phyloP scores from a whole-genome alignment of 2,888 invertebrate genomes.

The Conomelus anceps region DNA sequence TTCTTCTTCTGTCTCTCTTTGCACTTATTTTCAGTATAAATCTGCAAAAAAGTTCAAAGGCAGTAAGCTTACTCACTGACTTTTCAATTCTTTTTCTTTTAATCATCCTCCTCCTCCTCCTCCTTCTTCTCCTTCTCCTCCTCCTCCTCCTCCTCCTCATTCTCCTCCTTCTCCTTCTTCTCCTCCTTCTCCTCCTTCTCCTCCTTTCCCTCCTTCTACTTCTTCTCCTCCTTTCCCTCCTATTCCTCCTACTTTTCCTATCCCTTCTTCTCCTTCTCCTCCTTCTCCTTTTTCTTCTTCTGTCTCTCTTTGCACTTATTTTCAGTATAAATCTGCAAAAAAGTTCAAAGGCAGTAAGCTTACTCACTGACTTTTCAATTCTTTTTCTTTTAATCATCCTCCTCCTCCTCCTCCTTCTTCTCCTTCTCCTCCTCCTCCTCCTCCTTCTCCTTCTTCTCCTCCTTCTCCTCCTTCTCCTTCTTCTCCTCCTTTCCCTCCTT shows the following conservation, averaged over 20 bases:
- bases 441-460: neutral
- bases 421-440: neutral
- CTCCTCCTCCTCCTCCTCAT: neutral
- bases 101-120: neutral
- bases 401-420: neutral
- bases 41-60: too few species aligned
- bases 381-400: neutral
- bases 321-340: too few species aligned
- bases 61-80: too few species aligned
- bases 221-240: neutral
- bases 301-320: neutral
- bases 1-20: neutral
- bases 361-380: too few species aligned
- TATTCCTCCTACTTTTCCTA: neutral
- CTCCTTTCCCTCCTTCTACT: too few species aligned
- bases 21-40: too few species aligned
- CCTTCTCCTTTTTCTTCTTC: neutral
- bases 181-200: too few species aligned
- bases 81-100: neutral
- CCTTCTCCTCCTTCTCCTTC: neutral
- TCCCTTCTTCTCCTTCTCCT: neutral
- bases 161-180: neutral
- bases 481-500: too few species aligned
- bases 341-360: too few species aligned
- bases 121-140: neutral